Evolutionary conservation across 2,888 invertebrate genomes (phyloP), one percentile per base, ranked within the genome.

Genomic region (Hofmannophila pseudospretella): DNA sequence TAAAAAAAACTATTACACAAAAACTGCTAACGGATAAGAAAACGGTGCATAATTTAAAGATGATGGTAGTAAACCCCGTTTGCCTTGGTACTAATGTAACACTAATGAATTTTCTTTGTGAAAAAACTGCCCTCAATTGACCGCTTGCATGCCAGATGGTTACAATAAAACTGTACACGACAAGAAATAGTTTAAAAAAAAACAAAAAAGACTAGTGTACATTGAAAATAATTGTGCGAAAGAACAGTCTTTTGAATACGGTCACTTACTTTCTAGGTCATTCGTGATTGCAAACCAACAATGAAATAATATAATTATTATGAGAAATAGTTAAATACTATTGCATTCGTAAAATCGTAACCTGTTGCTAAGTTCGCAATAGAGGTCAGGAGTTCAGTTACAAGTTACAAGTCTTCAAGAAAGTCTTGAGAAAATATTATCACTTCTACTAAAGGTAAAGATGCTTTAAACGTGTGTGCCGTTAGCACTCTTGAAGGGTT

Each of bases 191-290:
- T 20, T 20, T n/a, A 23, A 12, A 22, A 14, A 23, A 12, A 22
- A 37, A 20, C 11, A 8, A 16, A 20, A 26, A 34, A 28, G 27
- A 14, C 16, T 11, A 19, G 5, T n/a, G n/a, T n/a, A 19, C 27
- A n/a, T 33, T 29, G 13, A 41, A 42, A 39, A 57, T 54, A 58
- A 61, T 54, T 53, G 58, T 54, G 50, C 43, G 51, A 61, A 58
- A 57, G 54, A 54, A 56, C 49, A 47, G 51, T 42, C 50, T 46
- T 32, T 28, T 47, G 44, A 55, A 58, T 51, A 57, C 64, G 67
- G 69, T 66, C 67, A 61, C 42, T 67, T 55, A 53, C 59, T 73
- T 69, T 73, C 66, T 68, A 66, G 72, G 67, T 62, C 68, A 52
- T 39, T 49, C 44, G 48, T 53, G 52, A 59, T 62, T 64, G 58